These are phyloP conservation scores for Sebastes kiyomatsui DNA, from an alignment of 2,797 vertebrate species.

Conservation along the genomic window DNA sequence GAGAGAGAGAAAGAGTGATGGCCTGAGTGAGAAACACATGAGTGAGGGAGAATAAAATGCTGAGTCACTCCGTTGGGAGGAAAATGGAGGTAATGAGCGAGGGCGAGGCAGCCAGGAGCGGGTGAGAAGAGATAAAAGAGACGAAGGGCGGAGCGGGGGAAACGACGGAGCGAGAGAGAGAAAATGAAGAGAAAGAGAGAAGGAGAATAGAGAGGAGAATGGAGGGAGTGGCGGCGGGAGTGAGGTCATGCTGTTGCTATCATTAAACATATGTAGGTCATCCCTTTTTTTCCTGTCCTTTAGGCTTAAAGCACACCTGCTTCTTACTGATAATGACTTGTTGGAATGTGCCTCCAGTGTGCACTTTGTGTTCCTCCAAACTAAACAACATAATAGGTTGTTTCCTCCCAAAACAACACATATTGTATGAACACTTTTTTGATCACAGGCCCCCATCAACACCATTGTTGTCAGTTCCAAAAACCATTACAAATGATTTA, in stretches of 20 bases:
- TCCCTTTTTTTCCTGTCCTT: slow-evolving; percentile 9
- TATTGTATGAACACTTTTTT: neutral
- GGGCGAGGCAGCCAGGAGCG: slow-evolving; percentile 25
- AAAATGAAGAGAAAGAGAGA: neutral
- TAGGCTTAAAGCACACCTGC: slow-evolving; percentile 44
- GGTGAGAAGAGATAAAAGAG: slow-evolving; percentile 28
- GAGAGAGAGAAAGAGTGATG: neutral
- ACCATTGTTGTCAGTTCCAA: neutral
- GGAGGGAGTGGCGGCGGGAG: slow-evolving; percentile 30
- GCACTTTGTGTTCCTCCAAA: slow-evolving; percentile 7
- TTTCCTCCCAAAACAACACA: neutral
- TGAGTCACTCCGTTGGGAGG: slow-evolving; percentile 50
- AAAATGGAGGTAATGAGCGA: slow-evolving; percentile 48
- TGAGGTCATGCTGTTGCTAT: slow-evolving; percentile 46
- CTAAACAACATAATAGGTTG: neutral
- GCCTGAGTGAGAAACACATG: slow-evolving; percentile 37
- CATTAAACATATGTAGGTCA: slow-evolving; percentile 61
- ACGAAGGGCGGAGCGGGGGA: neutral
- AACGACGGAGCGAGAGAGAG: neutral
- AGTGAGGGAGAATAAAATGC: slow-evolving; percentile 44
- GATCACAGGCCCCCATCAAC: neutral
- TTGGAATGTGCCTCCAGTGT: slow-evolving; percentile 26
- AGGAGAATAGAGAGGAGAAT: neutral
- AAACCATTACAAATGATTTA: neutral
- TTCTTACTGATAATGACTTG: slow-evolving; percentile 39